These are phyloP conservation scores for Willisornis vidua DNA, from an alignment of 2,113 vertebrate species.

Conservation along the genomic window DNA sequence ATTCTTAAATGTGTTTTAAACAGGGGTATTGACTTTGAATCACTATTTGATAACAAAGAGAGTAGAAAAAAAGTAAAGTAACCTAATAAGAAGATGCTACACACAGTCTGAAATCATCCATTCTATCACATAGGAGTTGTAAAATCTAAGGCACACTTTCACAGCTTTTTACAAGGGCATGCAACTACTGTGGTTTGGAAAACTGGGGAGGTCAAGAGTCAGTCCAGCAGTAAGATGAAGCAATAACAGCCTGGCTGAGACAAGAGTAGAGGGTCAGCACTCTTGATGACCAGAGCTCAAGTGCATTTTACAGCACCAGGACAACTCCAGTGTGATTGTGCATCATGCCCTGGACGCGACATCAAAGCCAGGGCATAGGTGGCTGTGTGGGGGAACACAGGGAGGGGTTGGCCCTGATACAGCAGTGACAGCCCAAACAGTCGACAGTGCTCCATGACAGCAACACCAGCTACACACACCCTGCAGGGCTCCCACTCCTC, in stretches of 20 bases:
- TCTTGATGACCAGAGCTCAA: accelerated
- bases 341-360: accelerated
- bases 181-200: not conserved
- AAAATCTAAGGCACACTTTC: accelerated
- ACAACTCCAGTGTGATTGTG: not conserved
- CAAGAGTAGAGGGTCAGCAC: not conserved
- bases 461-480: not conserved
- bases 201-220: not conserved
- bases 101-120: not conserved
- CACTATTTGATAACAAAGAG: not conserved
- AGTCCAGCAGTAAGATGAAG: accelerated
- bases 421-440: not conserved
- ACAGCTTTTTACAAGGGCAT: not conserved
- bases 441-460: accelerated
- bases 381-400: accelerated
- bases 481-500: accelerated
- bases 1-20: not conserved
- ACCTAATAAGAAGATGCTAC: not conserved
- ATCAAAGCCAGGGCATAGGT: not conserved
- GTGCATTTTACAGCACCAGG: not conserved
- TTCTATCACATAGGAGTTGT: not conserved
- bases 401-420: accelerated
- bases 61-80: not conserved
- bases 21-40: not conserved
- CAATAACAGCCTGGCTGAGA: not conserved